phyloP scores from a whole-genome alignment of 1,140 invertebrate genomes.

The Parasteatoda tepidariorum region DNA sequence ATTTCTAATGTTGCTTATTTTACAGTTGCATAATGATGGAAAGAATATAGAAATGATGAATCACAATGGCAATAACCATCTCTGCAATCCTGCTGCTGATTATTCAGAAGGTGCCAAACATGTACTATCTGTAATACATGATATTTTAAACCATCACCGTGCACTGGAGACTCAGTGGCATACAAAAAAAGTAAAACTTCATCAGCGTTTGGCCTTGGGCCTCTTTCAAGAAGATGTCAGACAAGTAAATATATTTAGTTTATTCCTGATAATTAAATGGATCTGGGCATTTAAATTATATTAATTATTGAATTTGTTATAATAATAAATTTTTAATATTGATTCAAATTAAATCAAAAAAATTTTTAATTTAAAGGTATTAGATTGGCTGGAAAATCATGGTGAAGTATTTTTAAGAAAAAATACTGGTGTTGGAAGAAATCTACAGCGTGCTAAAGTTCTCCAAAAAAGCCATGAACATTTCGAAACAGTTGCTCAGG shows the following conservation, averaged over 20 bases:
- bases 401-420: conserved; percentile 98
- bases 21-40: conserved; percentile 43
- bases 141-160: conserved; percentile 93
- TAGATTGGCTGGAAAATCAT: conserved; percentile 82
- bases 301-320: too few relatives aligned
- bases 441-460: conserved; percentile 91
- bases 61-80: conserved; percentile 58
- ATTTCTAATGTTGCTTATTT: background rate
- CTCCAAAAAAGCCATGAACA: conserved; percentile 98
- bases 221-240: conserved; percentile 65
- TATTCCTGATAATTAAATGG: too few relatives aligned
- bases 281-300: too few relatives aligned
- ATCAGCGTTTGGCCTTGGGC: conserved; percentile 88
- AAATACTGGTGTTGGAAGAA: conserved; percentile 95
- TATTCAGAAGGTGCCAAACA: conserved; percentile 85
- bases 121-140: conserved; percentile 79
- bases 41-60: conserved; percentile 56
- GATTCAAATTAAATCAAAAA: background rate
- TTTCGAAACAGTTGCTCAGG: conserved; percentile 97
- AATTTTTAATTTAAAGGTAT: background rate
- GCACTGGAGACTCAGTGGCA: conserved; percentile 94
- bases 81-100: conserved; percentile 75
- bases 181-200: conserved; percentile 90
- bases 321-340: background rate
- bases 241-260: conserved; percentile 61